Base-by-base conservation (phyloP, 2,888 invertebrate genomes). In the Scrobipalpa costella region DNA sequence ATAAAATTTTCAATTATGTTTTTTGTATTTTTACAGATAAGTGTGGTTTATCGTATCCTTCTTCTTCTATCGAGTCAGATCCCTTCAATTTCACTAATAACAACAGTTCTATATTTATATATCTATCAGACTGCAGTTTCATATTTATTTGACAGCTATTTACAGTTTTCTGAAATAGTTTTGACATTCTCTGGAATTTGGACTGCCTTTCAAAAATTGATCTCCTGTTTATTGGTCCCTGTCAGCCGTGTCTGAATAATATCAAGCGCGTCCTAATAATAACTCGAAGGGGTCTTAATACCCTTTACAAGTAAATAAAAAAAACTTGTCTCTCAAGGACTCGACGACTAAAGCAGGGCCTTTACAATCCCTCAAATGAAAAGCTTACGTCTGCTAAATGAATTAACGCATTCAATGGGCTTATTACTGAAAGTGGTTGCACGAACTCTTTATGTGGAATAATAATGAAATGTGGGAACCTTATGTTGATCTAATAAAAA, bases 381-480 rank as follows among this genome's bases (percentile, higher is more conserved):
- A 59, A 34, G 34, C 33, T 44, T 38, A 36, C 62, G 40, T 60
- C 33, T 19, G 33, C 27, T 59, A 66, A 66, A 62, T 66, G 62
- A 62, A 64, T 66, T 66, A 64, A 55, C 38, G 52, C 71, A 74
- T 76, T 84, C 77, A 84, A 84, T 79, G 76, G 76, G 79, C 83
- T 82, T 83, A 83, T 84, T 84, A 83, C 72, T 76, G 76, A 75
- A 75, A 73, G 68, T 73, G 64, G 49, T 57, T 34, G 57, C 47
- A 49, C 50, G 7, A 7, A 47, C 36, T 49, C 50, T 49, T 59
- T 63, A n/a, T 57, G 11, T 34, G 49, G 21, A 58, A 44, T 58
- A 58, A 58, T 40, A 44, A 40, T 58, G 49, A 61, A 52, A 50
- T 7, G 11, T 1, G 38, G 11, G 11, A 2, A 9, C n/a, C 40